These are phyloP conservation scores for Andricus grossulariae DNA, from an alignment of 1,140 invertebrate species.

Conservation along the genomic window DNA sequence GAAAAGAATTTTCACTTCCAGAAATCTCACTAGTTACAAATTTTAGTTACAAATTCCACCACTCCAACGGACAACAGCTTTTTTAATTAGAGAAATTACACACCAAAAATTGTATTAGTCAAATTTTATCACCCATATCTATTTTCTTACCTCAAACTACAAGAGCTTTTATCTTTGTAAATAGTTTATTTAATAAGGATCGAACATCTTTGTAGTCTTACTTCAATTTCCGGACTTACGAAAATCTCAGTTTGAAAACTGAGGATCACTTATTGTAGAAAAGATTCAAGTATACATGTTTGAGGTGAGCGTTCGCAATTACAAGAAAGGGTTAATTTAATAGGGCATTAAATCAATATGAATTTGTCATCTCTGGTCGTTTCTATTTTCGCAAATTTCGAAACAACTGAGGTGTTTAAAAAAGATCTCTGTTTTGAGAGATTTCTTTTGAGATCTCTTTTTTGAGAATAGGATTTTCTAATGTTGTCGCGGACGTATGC, in stretches of 20 bases:
- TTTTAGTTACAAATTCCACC: slow-evolving; percentile 1
- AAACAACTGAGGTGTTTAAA: too few relatives aligned
- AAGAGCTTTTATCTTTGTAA: background rate
- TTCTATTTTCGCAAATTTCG: too few relatives aligned
- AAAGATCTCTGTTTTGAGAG: background rate
- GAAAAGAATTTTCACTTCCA: slow-evolving; percentile 7
- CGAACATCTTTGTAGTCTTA: too few relatives aligned
- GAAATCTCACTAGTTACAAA: background rate
- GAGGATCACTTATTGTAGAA: too few relatives aligned
- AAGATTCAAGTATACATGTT: too few relatives aligned
- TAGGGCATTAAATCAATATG: too few relatives aligned
- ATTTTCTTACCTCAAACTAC: background rate
- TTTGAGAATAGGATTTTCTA: background rate
- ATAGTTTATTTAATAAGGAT: too few relatives aligned
- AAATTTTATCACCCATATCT: background rate
- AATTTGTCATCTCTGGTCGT: too few relatives aligned
- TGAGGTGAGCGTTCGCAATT: too few relatives aligned
- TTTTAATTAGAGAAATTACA: background rate
- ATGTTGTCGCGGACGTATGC: background rate
- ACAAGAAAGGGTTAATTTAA: too few relatives aligned
- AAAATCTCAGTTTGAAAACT: too few relatives aligned
- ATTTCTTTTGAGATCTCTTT: background rate
- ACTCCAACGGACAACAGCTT: background rate
- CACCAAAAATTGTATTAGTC: background rate
- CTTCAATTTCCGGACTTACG: too few relatives aligned